phyloP scores from a whole-genome alignment of 2,888 invertebrate species.

The Apoderus coryli region DNA sequence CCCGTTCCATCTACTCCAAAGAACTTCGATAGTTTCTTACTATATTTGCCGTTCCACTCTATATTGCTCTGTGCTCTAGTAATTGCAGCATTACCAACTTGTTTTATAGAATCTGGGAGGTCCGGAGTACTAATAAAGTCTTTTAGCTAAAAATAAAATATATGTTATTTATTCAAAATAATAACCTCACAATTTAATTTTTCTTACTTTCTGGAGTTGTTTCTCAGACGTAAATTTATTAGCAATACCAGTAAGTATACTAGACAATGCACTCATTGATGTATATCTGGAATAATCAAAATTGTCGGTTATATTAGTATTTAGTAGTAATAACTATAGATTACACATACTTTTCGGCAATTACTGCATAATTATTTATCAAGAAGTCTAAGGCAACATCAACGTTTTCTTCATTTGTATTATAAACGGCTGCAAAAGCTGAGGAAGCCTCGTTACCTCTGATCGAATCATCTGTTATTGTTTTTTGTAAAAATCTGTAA shows the following conservation, averaged over 20 bases:
- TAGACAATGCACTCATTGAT: too few species aligned
- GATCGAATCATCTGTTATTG: too few species aligned
- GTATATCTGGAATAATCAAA: too few species aligned
- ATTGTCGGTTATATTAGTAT: too few species aligned
- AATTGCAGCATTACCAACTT: constrained; percentile 7
- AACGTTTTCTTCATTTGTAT: constrained; percentile 7
- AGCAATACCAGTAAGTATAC: constrained; percentile 24
- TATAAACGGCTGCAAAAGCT: constrained; percentile 9
- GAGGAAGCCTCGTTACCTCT: constrained; percentile 8
- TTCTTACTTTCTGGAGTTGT: constrained; percentile 22
- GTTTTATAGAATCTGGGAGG: constrained; percentile 7
- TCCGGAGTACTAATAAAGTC: constrained; percentile 9
- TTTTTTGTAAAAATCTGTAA: too few species aligned
- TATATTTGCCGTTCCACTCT: constrained; percentile 10
- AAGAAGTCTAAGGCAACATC: constrained; percentile 9
- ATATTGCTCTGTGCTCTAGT: constrained; percentile 6
- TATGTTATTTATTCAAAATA: background rate
- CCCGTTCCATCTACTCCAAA: too few species aligned
- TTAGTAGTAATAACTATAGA: too few species aligned
- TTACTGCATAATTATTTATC: constrained; percentile 9
- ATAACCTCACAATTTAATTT: background rate
- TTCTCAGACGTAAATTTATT: constrained; percentile 22
- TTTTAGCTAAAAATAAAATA: constrained; percentile 14
- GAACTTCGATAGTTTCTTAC: too few species aligned
- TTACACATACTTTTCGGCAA: constrained; percentile 11